Evolutionary conservation across 1,140 invertebrate genomes (phyloP).

Genomic region (Drosophila grimshawi): DNA sequence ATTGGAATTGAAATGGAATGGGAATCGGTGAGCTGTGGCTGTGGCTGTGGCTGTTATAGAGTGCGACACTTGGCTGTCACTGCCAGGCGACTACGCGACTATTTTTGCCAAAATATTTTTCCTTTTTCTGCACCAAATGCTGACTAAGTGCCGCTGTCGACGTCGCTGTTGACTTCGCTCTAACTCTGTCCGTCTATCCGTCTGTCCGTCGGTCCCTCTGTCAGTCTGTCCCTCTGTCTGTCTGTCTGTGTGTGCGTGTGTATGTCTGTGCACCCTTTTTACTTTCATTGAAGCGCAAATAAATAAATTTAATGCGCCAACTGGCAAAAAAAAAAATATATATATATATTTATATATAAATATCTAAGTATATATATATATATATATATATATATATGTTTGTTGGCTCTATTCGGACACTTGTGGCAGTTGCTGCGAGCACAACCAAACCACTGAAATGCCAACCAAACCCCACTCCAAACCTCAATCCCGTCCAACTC

Average conservation of each 20-base stretch:
- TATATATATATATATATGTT: slow-evolving; percentile 1
- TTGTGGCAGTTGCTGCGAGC: slow-evolving; percentile 15
- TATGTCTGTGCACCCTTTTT: slow-evolving; percentile 44
- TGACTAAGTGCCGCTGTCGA: slow-evolving; percentile 66
- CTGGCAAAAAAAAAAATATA: slow-evolving; percentile 15
- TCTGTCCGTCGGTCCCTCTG: no score
- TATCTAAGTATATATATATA: no score
- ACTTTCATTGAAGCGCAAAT: slow-evolving; percentile 47
- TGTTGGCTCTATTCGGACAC: slow-evolving; percentile 15
- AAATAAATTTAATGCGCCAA: slow-evolving; percentile 57
- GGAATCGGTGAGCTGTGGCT: not conserved
- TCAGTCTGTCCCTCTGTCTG: no score
- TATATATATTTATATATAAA: no score
- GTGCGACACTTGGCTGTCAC: slow-evolving; percentile 51
- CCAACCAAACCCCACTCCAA: not conserved
- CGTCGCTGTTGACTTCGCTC: slow-evolving; percentile 3
- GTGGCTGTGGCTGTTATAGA: not conserved
- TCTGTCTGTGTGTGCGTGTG: no score
- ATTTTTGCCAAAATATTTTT: slow-evolving; percentile 49
- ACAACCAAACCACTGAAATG: not conserved
- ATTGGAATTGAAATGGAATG: slow-evolving; percentile 15
- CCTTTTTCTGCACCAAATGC: slow-evolving; percentile 57
- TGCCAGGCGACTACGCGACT: slow-evolving; percentile 47
- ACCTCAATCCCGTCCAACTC: not conserved
- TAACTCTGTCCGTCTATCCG: no score